Conservation (phyloP, 1,140 invertebrate species). For the Drosophila simulans region DNA sequence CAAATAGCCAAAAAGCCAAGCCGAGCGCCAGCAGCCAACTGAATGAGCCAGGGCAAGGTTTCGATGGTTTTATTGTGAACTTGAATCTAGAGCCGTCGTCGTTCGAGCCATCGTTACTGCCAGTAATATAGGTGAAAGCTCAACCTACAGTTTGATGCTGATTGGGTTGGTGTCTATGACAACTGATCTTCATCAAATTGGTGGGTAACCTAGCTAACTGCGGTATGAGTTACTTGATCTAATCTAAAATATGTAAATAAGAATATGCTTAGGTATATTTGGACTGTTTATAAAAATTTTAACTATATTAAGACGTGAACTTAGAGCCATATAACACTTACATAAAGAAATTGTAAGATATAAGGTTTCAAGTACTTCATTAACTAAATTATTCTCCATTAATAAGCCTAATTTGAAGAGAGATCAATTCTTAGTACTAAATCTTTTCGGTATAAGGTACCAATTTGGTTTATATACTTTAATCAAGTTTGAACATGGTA, state of each 20-base stretch:
- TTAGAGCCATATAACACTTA: too few species aligned
- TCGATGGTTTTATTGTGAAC: slow-evolving; percentile 73
- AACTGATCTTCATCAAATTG: background rate
- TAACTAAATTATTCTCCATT: too few species aligned
- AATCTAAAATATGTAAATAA: too few species aligned
- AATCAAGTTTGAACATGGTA: background rate
- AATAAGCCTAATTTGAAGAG: too few species aligned
- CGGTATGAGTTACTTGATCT: background rate
- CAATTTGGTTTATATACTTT: background rate
- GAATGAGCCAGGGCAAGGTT: slow-evolving; percentile 64
- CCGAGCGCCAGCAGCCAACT: slow-evolving; percentile 63
- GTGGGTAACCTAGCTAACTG: slow-evolving; percentile 6
- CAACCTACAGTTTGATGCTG: background rate
- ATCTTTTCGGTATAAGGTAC: too few species aligned
- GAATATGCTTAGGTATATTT: background rate
- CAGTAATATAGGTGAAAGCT: slow-evolving; percentile 67
- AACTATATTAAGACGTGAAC: too few species aligned
- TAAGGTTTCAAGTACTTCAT: too few species aligned
- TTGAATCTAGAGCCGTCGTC: slow-evolving; percentile 51
- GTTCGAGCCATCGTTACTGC: slow-evolving; percentile 14
- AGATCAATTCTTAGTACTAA: too few species aligned
- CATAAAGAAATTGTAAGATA: too few species aligned
- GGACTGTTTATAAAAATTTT: too few species aligned
- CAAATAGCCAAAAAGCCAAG: slow-evolving; percentile 29
- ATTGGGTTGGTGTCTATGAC: slow-evolving; percentile 1